Conservation (phyloP, 2,888 invertebrate species). For the Limnephilus marmoratus region DNA sequence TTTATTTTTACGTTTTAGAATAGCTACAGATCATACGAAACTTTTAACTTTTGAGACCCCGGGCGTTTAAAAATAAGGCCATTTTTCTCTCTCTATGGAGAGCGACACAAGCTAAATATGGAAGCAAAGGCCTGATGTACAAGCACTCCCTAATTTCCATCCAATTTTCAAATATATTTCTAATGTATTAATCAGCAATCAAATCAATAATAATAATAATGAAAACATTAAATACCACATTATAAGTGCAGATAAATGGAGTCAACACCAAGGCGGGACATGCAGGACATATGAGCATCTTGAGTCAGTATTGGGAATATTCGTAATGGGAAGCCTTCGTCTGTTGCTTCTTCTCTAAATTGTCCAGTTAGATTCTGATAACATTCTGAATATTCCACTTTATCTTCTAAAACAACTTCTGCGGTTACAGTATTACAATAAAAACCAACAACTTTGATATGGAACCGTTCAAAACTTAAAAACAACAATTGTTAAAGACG, state of each 20-base stretch:
- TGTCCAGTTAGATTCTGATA: not conserved
- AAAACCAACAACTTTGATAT: not conserved
- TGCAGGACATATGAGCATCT: slow-evolving; percentile 56
- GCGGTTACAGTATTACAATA: not conserved
- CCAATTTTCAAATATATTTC: not conserved
- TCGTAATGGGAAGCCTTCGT: not conserved
- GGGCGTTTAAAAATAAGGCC: no score
- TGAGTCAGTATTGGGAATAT: not conserved
- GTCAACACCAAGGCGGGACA: slow-evolving; percentile 60
- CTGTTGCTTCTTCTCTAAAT: not conserved
- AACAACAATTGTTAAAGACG: not conserved
- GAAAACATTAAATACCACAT: slow-evolving; percentile 48
- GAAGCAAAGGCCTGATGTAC: no score
- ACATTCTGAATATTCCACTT: not conserved
- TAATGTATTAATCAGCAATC: not conserved
- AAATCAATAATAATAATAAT: not conserved
- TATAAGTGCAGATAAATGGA: slow-evolving; percentile 58
- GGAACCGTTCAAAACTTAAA: not conserved
- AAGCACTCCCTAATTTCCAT: not conserved
- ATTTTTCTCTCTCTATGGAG: no score
- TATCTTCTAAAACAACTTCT: not conserved
- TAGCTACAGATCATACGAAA: no score
- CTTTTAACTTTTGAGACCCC: no score
- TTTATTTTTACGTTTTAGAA: no score
- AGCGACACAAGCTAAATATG: no score